Evolutionary conservation across 2,797 vertebrate genomes (phyloP), one percentile per base, ranked within the genome.

Genomic region (Lindbergichthys nudifrons): DNA sequence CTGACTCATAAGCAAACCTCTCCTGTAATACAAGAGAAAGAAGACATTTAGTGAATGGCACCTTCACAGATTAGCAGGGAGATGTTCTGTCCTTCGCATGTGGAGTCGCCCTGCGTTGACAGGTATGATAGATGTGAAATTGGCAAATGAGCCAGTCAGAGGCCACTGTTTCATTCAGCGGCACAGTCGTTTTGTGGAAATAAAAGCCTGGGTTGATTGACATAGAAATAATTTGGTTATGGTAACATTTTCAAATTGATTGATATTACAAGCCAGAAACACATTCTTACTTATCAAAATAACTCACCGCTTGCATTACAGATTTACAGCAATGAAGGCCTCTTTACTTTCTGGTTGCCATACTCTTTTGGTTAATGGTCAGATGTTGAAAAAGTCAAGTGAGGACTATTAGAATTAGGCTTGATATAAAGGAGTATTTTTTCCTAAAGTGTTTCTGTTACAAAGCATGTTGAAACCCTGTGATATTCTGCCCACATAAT

Each of bases 1-100:
- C 75, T 82, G 83, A 86, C 84, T 92, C 56, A 82, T 79, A 88
- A 90, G 89, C 84, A 82, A 89, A 83, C 84, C 68, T 82, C 81
- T 83, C 71, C 79, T 77, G 79, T 88, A 82, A 84, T 61, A 85
- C 73, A 84, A 63, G 67, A 60, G 63, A 61, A 16, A 62, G 74
- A 46, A n/a, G 73, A 80, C 69, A 80, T 81, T 82, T 74, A 50
- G 52, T 1, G 1, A 80, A 62, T 7, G 36, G 50, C 67, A 26
- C 52, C 54, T 81, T 87, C 87, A 81, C 53, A 48, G 65, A 82
- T 50, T 67, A 86, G 73, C 46, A 8, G 65, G 52, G 47, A 86
- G 59, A 60, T 66, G 79, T 79, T 58, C 63, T 66, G 79, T 79
- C 56, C 63, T 61, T 21, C 42, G 30, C 65, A 60, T 52, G 69